These are phyloP conservation scores for Labia minor DNA, from an alignment of 2,888 invertebrate species.

Conservation along the genomic window DNA sequence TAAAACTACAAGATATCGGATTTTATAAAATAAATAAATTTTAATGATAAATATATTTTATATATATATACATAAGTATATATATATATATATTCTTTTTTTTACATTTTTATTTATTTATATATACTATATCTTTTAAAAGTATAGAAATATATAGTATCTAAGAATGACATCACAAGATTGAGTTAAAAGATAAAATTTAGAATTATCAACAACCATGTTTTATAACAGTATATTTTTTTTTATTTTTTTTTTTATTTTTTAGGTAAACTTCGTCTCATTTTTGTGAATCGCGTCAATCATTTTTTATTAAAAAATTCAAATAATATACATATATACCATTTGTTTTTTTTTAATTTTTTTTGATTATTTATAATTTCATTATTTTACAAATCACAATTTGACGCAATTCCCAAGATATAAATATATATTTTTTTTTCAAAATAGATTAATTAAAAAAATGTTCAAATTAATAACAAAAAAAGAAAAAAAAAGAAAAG, in stretches of 20 bases:
- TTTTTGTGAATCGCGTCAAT: too few relatives aligned
- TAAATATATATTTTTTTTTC: not conserved
- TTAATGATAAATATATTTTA: constrained; percentile 1
- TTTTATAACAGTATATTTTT: too few relatives aligned
- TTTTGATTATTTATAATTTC: too few relatives aligned
- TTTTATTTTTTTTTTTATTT: too few relatives aligned
- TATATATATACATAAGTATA: not conserved
- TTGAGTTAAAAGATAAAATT: not conserved
- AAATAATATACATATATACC: not conserved
- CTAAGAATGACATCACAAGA: not conserved
- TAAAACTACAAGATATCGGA: not conserved
- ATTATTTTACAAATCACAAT: not conserved
- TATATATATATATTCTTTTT: not conserved
- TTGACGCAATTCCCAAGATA: not conserved
- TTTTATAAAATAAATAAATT: constrained; percentile 7
- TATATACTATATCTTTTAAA: constrained; percentile 1
- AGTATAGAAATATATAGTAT: not conserved
- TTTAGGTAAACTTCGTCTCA: too few relatives aligned
- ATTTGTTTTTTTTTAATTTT: too few relatives aligned
- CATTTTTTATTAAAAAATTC: too few relatives aligned
- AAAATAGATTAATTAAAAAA: not conserved
- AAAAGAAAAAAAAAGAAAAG: not conserved
- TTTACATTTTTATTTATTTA: not conserved
- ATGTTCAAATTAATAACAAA: not conserved
- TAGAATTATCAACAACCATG: not conserved